Percentiles rank a stretch among this genome's conserved stretches.
Evolutionary conservation across 2,888 invertebrate species (phyloP).

Genomic region (Pseudococcus longispinus): DNA sequence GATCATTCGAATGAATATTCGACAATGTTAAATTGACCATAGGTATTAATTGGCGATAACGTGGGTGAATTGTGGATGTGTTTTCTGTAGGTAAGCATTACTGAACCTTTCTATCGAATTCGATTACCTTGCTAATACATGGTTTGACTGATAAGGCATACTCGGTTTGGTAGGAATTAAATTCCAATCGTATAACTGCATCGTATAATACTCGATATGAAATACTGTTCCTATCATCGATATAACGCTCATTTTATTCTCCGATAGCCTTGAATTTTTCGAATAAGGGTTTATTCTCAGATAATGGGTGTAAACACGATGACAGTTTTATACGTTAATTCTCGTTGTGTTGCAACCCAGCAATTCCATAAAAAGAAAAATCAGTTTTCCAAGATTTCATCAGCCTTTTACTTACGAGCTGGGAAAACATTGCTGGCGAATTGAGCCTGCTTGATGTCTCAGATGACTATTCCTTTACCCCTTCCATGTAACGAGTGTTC

Average conservation of each 20-base stretch:
- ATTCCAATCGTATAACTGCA: not conserved
- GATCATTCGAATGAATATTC: not conserved
- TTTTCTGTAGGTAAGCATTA: not conserved
- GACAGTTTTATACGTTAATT: slow-evolving; percentile 1
- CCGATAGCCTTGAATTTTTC: not conserved
- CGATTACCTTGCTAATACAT: not conserved
- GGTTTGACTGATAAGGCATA: not conserved
- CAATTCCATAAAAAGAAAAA: not conserved
- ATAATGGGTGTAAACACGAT: not conserved
- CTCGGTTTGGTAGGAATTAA: not conserved
- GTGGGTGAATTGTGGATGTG: not conserved
- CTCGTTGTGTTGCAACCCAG: not conserved
- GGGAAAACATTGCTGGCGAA: not conserved
- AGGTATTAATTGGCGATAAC: not conserved
- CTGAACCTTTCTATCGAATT: not conserved
- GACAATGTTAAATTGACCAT: not conserved
- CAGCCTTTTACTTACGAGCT: not conserved
- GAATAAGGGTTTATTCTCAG: not conserved
- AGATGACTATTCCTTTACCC: not conserved
- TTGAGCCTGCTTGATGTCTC: not conserved
- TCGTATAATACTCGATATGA: not conserved
- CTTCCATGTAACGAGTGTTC: not conserved
- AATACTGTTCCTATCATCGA: not conserved
- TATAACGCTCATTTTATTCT: not conserved
- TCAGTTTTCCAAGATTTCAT: not conserved